Evolutionary conservation across 2,888 invertebrate species (phyloP), one percentile per base, ranked within the genome.

Genomic region (Quadroppia sp.): DNA sequence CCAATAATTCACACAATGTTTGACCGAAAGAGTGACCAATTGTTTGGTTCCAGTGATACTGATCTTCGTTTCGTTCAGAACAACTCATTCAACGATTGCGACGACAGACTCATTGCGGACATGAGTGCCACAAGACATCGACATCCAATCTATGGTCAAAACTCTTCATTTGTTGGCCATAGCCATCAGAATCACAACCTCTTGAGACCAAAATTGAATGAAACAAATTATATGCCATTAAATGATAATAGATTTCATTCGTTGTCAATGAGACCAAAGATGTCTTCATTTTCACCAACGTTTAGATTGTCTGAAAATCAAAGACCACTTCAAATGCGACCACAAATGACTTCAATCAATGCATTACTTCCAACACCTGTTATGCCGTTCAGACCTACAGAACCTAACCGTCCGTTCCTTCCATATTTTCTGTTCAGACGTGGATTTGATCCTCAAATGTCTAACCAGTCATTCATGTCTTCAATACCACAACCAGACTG

Each of bases 331-430:
- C 69, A 23, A 28, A 59, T 59, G 13, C 28, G 23, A 17, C 23
- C 25, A 7, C 53, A 53, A 25, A 20, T 53, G 23, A 53, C 23
- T 2, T 23, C 53, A 20, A 40, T 40, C 7, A 64, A 20, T 30
- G 20, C 69, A 69, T 69, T 69, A 69, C 69, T 69, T 69, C 69
- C 69, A n/a, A 42, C 69, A 1, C 69, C 69, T 25, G 13, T 36
- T 9, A 42, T 69, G 42, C 45, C 45, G 2, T 32, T n/a, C 2
- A 30, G 23, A 64, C 36, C 7, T 28, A 28, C 13, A 32, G 23
- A 20, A 11, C 45, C 69, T 23, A 42, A 20, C 17, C 13, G 25
- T 45, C 4, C 45, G 2, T 20, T 25, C 1, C 9, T 15, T 42
- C 67, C 1, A 42, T 36, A 2, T 69, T 23, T 15, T 23, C 42